Percentiles rank a stretch among this genome's conserved stretches.
Evolutionary conservation across 2,888 invertebrate species (phyloP).

Genomic region (Machimus rusticus): DNA sequence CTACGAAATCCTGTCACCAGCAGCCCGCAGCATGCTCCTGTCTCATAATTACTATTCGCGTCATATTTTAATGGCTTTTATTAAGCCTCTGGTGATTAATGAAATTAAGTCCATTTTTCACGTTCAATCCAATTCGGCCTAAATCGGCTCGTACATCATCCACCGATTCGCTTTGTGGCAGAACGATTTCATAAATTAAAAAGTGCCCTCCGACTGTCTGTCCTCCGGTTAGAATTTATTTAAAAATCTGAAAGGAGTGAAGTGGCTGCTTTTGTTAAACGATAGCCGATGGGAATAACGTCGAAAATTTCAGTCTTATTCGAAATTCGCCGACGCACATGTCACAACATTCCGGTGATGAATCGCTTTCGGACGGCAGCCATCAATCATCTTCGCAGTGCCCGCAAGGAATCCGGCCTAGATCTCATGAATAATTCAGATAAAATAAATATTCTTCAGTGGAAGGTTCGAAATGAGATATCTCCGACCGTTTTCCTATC

Average conservation of each 20-base stretch:
- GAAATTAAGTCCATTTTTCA: slow-evolving; percentile 19
- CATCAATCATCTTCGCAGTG: slow-evolving; percentile 20
- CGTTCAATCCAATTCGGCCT: background rate
- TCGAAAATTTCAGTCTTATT: background rate
- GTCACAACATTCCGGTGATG: background rate
- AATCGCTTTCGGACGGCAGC: background rate
- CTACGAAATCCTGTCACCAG: background rate
- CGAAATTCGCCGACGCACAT: background rate
- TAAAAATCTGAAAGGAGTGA: slow-evolving; percentile 1
- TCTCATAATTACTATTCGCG: background rate
- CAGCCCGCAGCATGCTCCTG: background rate
- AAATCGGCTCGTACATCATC: background rate
- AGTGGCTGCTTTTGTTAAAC: background rate
- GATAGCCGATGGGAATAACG: background rate
- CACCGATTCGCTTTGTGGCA: background rate
- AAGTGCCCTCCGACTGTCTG: background rate
- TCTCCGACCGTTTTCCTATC: background rate
- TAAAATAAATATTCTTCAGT: slow-evolving; percentile 1
- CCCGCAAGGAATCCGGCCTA: background rate
- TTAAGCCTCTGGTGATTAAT: background rate
- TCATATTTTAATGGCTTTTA: background rate
- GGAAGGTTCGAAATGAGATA: background rate
- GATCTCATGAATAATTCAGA: slow-evolving; percentile 29
- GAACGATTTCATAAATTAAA: slow-evolving; percentile 13
- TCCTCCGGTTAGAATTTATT: background rate